Percentiles rank a stretch among this genome's conserved stretches.
phyloP scores from a whole-genome alignment of 2,113 vertebrate genomes.

The Cephalopholis sonnerati region DNA sequence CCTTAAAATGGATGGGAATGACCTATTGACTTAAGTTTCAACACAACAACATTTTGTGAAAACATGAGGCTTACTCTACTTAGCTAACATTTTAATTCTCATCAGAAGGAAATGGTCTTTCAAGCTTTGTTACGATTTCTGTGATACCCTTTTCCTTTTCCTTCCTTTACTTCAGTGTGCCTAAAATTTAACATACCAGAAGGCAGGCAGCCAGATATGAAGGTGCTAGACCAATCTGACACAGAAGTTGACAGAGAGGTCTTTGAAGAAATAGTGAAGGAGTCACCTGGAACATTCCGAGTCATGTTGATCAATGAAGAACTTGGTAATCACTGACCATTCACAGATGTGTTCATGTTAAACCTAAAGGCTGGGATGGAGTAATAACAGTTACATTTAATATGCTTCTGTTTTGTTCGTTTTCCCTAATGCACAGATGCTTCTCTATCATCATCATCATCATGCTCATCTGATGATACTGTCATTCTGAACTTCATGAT shows the following conservation, averaged over 20 bases:
- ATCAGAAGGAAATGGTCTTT: too few species aligned
- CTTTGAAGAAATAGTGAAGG: constrained; percentile 11
- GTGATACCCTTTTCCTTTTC: too few species aligned
- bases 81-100: too few species aligned
- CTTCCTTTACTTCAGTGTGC: neutral
- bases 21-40: too few species aligned
- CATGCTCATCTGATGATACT: constrained; percentile 15
- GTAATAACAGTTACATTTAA: neutral
- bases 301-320: neutral
- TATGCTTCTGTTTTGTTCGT: constrained; percentile 1
- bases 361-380: neutral
- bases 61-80: too few species aligned
- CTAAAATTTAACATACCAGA: constrained; percentile 9
- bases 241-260: neutral
- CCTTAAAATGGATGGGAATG: too few species aligned
- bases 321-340: neutral
- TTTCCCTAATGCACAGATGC: neutral
- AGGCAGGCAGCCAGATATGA: too few species aligned
- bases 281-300: neutral
- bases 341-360: neutral
- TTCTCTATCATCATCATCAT: constrained; percentile 16
- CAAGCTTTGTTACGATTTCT: too few species aligned
- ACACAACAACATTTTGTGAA: too few species aligned
- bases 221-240: neutral
- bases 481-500: constrained; percentile 4